Evolutionary conservation across 2,888 invertebrate species (phyloP).

Genomic region (Lutraria lutraria): DNA sequence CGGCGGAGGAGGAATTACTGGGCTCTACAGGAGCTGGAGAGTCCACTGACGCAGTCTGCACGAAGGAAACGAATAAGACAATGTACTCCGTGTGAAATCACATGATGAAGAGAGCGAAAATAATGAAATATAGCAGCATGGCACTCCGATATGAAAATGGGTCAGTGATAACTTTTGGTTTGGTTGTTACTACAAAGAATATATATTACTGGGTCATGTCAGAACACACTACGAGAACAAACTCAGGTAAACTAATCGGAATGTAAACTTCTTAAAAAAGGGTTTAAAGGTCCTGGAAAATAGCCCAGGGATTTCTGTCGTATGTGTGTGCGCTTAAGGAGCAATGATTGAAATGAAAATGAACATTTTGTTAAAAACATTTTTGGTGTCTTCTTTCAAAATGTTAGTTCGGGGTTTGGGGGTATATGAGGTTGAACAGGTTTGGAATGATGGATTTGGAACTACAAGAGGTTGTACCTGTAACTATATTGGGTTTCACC

Average conservation of each 20-base stretch:
- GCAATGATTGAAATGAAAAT: neutral
- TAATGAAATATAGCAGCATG: conserved; percentile 26
- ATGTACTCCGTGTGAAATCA: neutral
- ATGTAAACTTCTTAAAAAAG: conserved; percentile 1
- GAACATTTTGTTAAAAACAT: neutral
- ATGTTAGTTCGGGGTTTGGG: neutral
- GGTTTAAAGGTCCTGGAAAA: neutral
- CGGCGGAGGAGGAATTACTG: neutral
- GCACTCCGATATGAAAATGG: conserved; percentile 37
- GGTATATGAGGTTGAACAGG: neutral
- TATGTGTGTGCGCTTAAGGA: neutral
- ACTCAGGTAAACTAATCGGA: conserved; percentile 42
- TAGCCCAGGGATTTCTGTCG: neutral
- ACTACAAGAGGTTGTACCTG: neutral
- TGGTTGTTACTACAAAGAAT: conserved; percentile 38
- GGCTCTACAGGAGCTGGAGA: conserved; percentile 19
- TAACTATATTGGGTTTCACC: neutral
- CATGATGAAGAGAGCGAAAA: conserved; percentile 11
- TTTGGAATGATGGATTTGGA: neutral
- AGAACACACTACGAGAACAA: conserved; percentile 68
- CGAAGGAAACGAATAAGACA: conserved; percentile 3
- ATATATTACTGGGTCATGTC: conserved; percentile 59
- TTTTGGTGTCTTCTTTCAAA: neutral
- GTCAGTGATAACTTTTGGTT: conserved; percentile 19
- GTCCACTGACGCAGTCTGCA: conserved; percentile 32